phyloP scores from a whole-genome alignment of 2,113 vertebrate genomes.

The Gavialis gangeticus region DNA sequence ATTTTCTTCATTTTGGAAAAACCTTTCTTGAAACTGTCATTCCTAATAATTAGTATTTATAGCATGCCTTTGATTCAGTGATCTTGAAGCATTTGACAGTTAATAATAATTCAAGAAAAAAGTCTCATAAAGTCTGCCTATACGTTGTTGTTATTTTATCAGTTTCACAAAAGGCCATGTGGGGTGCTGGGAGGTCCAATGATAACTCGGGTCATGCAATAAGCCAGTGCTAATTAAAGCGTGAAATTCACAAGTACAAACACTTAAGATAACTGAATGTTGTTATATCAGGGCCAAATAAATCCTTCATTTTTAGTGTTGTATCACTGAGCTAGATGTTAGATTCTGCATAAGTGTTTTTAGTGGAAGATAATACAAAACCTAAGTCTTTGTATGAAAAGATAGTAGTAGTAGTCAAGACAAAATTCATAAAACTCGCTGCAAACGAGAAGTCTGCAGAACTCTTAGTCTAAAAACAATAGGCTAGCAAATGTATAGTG shows the following conservation, averaged over 20 bases:
- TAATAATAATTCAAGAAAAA: not conserved
- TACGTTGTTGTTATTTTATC: not conserved
- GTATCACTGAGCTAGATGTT: not conserved
- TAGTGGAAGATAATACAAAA: not conserved
- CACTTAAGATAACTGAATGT: not conserved
- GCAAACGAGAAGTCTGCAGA: not conserved
- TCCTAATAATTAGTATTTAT: not conserved
- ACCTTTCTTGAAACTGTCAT: not conserved
- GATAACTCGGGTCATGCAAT: not conserved
- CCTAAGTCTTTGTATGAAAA: not conserved
- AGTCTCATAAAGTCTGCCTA: not conserved
- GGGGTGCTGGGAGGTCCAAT: not conserved
- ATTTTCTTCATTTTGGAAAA: not conserved
- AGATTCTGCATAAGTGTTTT: rapidly evolving
- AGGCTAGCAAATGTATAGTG: not conserved
- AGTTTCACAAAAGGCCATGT: not conserved
- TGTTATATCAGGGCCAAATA: not conserved
- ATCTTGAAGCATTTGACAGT: not conserved
- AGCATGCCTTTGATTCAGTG: not conserved
- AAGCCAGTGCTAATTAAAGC: not conserved
- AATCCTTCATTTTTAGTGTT: not conserved
- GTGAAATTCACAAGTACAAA: not conserved
- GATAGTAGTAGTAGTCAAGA: not conserved
- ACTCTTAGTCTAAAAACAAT: too few species aligned
- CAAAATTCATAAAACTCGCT: not conserved